These are phyloP conservation scores for Phocides pigmalion DNA, from an alignment of 1,140 invertebrate species.

Conservation along the genomic window DNA sequence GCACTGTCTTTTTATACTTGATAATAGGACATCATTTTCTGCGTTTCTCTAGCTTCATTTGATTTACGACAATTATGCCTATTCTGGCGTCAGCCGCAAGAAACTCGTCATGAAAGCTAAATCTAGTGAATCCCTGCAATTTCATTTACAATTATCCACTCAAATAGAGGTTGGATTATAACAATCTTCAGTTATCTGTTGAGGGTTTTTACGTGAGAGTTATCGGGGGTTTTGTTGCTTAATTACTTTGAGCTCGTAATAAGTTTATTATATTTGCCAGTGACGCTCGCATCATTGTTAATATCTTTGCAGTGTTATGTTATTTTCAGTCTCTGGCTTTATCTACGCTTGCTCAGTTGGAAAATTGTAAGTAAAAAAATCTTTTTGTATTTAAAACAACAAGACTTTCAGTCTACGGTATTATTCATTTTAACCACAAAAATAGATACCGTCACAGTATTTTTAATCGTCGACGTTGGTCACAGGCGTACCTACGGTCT, in stretches of 20 bases:
- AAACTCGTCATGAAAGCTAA: conserved; percentile 4
- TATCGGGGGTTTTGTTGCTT: conserved; percentile 11
- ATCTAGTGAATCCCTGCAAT: conserved; percentile 4
- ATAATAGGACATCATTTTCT: background rate
- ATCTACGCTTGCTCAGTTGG: background rate
- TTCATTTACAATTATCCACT: background rate
- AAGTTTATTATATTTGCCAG: conserved; percentile 2
- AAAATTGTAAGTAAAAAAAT: background rate
- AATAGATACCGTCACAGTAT: conserved; percentile 7
- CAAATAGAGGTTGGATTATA: background rate
- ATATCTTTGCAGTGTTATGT: background rate
- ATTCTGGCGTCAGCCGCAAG: background rate
- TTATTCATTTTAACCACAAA: background rate
- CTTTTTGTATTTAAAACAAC: background rate
- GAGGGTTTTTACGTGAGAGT: conserved; percentile 5
- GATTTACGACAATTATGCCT: background rate
- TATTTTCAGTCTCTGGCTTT: background rate
- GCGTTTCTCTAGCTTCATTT: conserved; percentile 1
- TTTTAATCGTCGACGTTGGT: conserved; percentile 49
- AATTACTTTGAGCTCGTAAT: background rate
- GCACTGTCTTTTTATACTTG: background rate
- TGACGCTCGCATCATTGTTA: background rate
- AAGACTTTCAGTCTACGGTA: no score
- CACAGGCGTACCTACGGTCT: conserved; percentile 42
- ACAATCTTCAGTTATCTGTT: background rate